phyloP scores from a whole-genome alignment of 2,113 vertebrate genomes.

The Pyrgilauda ruficollis region DNA sequence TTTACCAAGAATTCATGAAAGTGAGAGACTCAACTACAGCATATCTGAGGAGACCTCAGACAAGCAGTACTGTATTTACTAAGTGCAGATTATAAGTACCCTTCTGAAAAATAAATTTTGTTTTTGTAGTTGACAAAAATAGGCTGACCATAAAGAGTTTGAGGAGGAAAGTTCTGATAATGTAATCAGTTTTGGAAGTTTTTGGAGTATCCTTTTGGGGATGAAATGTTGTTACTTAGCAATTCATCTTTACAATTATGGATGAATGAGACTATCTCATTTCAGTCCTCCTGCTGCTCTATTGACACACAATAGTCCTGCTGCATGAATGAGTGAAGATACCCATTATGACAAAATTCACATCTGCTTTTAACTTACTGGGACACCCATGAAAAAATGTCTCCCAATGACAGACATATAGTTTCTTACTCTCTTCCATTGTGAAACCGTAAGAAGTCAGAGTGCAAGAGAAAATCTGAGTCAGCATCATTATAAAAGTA shows the following conservation, averaged over 20 bases:
- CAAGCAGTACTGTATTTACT: neutral
- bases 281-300: neutral
- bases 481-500: neutral
- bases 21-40: neutral
- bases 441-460: neutral
- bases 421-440: neutral
- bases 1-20: neutral
- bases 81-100: neutral
- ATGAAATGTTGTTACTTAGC: neutral
- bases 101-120: neutral
- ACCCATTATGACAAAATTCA: neutral
- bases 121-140: neutral
- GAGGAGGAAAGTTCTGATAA: neutral
- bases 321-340: neutral
- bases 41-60: neutral
- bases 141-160: neutral
- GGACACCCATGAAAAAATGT: neutral
- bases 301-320: neutral
- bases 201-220: neutral
- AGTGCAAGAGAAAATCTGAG: neutral
- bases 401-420: neutral
- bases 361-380: neutral
- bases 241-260: neutral
- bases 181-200: neutral
- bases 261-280: neutral